Evolutionary conservation across 1,140 invertebrate species (phyloP), one percentile per base, ranked within the genome.

Genomic region (Drosophila insularis): DNA sequence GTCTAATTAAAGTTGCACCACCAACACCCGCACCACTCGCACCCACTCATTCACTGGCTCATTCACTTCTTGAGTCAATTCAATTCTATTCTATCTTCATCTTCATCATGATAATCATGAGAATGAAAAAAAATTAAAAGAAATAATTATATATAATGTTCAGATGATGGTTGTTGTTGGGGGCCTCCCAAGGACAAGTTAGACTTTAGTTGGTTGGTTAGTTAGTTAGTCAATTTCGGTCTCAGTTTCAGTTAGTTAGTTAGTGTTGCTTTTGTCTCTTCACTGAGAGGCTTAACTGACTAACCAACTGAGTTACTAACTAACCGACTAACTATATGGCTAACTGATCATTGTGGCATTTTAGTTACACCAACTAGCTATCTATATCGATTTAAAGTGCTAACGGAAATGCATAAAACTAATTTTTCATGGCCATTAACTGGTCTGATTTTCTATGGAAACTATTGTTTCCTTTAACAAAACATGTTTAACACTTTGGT

Each of bases 141-240:
- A 85, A 68, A 85, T 85, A 85, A 85, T 85, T 85, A 87, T 85
- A 87, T 78, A 81, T 81, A 85, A 85, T 85, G 78, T 59, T 71
- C 19, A 50, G 74, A 69, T 50, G 74, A 69, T 50, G 43, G 43
- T 46, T 50, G 74, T 67, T 50, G 43, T 17, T 46, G 4, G 43
- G 43, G 10, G 32, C 7, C 35, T 11, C 66, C 81, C 81, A 85
- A 85, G 81, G 81, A 87, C 81, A 75, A 78, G 78, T 50, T 50
- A 21, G 43, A 50, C 27, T n/a, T 50, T 21, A 21, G 43, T 50
- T 50, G 43, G 43, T 50, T 87, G 71, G 71, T 80, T 80, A 85
- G 81, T 54, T 63, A 73, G 65, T 77, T 82, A 27, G 27, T 80
- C 71, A 80, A 64, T 73, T 67, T 74, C 63, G 69, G 67, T 69